Evolutionary conservation across 2,113 vertebrate species (phyloP).

Genomic region (Phalacrocorax aristotelis): DNA sequence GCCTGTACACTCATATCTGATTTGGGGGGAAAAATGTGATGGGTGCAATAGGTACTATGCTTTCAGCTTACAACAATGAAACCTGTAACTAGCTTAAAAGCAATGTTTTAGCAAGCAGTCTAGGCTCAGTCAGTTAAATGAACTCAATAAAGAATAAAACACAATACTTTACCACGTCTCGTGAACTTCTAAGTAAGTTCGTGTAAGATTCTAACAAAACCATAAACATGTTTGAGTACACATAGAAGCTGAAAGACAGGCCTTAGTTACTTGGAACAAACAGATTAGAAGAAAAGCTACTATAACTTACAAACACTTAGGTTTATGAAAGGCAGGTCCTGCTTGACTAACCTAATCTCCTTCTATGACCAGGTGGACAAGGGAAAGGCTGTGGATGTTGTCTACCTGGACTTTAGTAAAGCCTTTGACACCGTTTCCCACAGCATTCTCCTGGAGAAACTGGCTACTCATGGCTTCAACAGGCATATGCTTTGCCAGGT

Average conservation of each 20-base stretch:
- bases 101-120: slow-evolving; percentile 72
- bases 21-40: slow-evolving; percentile 18
- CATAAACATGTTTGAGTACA: not conserved
- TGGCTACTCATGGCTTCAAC: not conserved
- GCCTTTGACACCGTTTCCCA: not conserved
- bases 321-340: not conserved
- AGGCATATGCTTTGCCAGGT: not conserved
- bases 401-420: not conserved
- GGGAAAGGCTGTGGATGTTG: not conserved
- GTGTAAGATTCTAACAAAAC: slow-evolving; percentile 49
- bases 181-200: not conserved
- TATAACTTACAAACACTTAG: not conserved
- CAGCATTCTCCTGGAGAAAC: not conserved
- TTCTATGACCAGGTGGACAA: not conserved
- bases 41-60: not conserved
- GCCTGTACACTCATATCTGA: slow-evolving; percentile 68
- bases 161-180: not conserved
- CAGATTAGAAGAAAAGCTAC: not conserved
- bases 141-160: slow-evolving; percentile 48
- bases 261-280: slow-evolving; percentile 36
- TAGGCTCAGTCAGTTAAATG: slow-evolving; percentile 34
- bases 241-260: not conserved
- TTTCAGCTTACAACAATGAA: not conserved
- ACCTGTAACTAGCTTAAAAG: slow-evolving; percentile 65
- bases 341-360: not conserved